Conservation (phyloP, 2,113 vertebrate genomes). For the Lonchura striata region DNA sequence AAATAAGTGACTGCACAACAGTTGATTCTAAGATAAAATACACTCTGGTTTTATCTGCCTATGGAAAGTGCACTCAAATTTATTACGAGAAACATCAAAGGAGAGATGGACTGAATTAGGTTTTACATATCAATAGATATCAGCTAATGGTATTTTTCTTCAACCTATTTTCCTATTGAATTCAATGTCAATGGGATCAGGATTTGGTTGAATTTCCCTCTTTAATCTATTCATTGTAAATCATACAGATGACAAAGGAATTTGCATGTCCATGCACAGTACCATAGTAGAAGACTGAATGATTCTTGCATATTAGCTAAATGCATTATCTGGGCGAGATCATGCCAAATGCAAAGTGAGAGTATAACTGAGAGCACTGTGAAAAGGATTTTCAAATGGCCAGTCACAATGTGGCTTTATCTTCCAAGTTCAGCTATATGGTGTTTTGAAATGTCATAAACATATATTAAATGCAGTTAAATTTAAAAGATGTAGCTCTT, state of each 20-base stretch:
- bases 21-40: conserved; percentile 1
- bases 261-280: conserved; percentile 25
- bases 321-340: conserved; percentile 51
- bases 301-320: conserved; percentile 33
- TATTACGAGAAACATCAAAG: conserved; percentile 55
- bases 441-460: conserved; percentile 26
- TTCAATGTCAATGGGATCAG: conserved; percentile 36
- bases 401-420: neutral
- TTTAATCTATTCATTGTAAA: conserved; percentile 34
- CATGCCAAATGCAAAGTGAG: conserved; percentile 48
- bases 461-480: conserved; percentile 43
- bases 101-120: conserved; percentile 58
- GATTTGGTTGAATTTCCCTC: conserved; percentile 22
- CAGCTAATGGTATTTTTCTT: conserved; percentile 43
- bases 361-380: conserved; percentile 16
- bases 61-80: conserved; percentile 33
- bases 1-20: conserved; percentile 15
- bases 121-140: conserved; percentile 56
- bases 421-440: conserved; percentile 23
- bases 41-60: conserved; percentile 52
- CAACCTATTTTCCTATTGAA: conserved; percentile 32
- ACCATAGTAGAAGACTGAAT: neutral
- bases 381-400: neutral
- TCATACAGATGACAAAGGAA: conserved; percentile 25
- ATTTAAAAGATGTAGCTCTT: conserved; percentile 26